Conservation (phyloP, 2,888 invertebrate genomes). For the Drosophila fulvimacula region DNA sequence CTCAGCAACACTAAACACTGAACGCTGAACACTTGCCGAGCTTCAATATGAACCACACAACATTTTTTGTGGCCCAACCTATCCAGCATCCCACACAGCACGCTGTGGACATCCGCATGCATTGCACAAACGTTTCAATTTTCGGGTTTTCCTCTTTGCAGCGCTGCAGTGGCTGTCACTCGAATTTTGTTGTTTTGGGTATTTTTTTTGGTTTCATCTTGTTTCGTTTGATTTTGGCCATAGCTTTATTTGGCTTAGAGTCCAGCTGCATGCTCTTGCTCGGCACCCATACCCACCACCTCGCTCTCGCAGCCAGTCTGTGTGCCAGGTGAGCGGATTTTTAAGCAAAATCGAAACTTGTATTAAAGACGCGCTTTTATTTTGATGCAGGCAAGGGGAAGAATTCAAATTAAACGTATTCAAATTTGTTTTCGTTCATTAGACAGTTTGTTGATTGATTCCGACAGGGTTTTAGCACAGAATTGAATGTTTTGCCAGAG, state of each 20-base stretch:
- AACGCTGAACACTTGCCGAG: constrained; percentile 5
- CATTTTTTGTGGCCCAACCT: constrained; percentile 16
- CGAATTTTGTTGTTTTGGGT: background rate
- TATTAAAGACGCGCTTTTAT: constrained; percentile 13
- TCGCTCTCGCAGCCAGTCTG: background rate
- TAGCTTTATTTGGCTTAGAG: constrained; percentile 69
- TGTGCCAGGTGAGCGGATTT: constrained; percentile 31
- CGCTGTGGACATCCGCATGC: constrained; percentile 31
- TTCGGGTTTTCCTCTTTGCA: constrained; percentile 19
- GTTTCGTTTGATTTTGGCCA: constrained; percentile 63
- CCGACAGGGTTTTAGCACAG: background rate
- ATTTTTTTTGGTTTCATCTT: constrained; percentile 31
- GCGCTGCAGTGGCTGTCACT: background rate
- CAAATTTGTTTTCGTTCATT: background rate
- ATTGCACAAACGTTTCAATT: constrained; percentile 43
- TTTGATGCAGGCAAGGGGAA: background rate
- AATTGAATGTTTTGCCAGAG: background rate
- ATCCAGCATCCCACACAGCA: background rate
- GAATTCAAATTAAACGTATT: constrained; percentile 16
- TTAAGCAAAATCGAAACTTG: constrained; percentile 23
- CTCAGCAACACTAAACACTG: constrained; percentile 14
- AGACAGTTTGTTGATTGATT: background rate
- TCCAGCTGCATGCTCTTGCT: constrained; percentile 18
- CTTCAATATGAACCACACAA: constrained; percentile 23
- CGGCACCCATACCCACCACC: background rate